Conservation (phyloP, 2,113 vertebrate species). For the Ctenodactylus gundi region DNA sequence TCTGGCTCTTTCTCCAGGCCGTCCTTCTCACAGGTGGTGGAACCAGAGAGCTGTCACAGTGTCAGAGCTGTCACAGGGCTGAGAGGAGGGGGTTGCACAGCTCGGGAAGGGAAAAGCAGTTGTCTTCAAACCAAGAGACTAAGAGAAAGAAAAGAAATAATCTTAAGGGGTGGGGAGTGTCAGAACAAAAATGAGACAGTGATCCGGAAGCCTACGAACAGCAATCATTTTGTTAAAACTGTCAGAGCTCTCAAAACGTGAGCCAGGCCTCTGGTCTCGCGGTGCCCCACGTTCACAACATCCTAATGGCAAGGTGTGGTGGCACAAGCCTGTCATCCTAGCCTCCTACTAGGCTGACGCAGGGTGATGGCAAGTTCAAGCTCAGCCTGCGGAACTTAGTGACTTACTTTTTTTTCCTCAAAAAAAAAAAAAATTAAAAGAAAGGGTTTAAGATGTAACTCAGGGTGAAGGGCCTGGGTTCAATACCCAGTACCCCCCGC, state of each 20-base stretch:
- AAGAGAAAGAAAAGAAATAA: not conserved
- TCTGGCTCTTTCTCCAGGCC: not conserved
- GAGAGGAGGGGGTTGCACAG: not conserved
- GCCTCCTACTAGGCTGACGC: too few species aligned
- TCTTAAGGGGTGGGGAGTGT: fast-evolving
- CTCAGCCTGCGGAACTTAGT: too few species aligned
- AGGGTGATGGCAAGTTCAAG: too few species aligned
- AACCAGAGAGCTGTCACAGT: too few species aligned
- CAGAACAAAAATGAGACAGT: not conserved
- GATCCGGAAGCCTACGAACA: not conserved
- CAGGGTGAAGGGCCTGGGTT: too few species aligned
- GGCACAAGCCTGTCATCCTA: too few species aligned
- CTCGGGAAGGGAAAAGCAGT: not conserved
- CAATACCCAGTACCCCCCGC: too few species aligned
- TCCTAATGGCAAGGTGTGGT: too few species aligned
- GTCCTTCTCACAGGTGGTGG: too few species aligned
- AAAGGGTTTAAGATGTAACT: too few species aligned
- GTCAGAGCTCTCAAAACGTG: not conserved
- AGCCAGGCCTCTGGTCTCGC: not conserved
- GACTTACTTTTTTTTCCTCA: too few species aligned
- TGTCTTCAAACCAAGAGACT: not conserved
- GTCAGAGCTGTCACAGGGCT: not conserved
- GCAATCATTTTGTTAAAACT: not conserved
- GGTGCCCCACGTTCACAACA: not conserved
- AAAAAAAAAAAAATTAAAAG: too few species aligned